Conservation (phyloP, 2,797 vertebrate genomes). For the Lepus townsendii region DNA sequence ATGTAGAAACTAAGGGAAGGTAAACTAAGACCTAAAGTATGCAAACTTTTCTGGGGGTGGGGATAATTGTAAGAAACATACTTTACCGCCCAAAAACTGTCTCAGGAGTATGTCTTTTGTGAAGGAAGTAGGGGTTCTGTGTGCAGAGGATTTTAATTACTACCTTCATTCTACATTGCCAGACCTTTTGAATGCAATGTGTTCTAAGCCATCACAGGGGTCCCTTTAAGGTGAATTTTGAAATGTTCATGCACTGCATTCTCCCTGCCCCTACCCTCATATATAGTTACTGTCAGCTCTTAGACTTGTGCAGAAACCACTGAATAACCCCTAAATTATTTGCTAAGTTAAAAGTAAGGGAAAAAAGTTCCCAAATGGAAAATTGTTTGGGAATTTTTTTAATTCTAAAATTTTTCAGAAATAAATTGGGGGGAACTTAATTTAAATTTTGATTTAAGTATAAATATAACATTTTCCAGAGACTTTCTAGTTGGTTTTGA, state of each 20-base stretch:
- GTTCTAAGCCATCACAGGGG: neutral
- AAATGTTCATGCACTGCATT: neutral
- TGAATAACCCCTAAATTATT: conserved; percentile 35
- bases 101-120: neutral
- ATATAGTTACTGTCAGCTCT: neutral
- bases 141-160: neutral
- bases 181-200: conserved; percentile 14
- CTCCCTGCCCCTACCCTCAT: neutral
- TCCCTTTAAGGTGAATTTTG: conserved; percentile 34
- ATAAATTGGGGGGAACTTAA: conserved; percentile 34
- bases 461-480: conserved; percentile 59
- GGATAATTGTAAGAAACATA: neutral
- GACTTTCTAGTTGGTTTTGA: conserved; percentile 72
- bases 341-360: conserved; percentile 52
- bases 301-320: neutral
- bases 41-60: neutral
- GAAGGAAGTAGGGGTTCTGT: neutral
- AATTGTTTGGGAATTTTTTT: conserved; percentile 10
- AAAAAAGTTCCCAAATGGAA: neutral
- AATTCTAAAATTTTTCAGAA: conserved; percentile 64
- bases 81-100: neutral
- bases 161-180: neutral
- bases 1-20: conserved; percentile 32
- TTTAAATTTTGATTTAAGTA: conserved; percentile 21
- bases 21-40: conserved; percentile 18